Evolutionary conservation across 2,113 vertebrate species (phyloP).

Genomic region (Holacanthus passer): DNA sequence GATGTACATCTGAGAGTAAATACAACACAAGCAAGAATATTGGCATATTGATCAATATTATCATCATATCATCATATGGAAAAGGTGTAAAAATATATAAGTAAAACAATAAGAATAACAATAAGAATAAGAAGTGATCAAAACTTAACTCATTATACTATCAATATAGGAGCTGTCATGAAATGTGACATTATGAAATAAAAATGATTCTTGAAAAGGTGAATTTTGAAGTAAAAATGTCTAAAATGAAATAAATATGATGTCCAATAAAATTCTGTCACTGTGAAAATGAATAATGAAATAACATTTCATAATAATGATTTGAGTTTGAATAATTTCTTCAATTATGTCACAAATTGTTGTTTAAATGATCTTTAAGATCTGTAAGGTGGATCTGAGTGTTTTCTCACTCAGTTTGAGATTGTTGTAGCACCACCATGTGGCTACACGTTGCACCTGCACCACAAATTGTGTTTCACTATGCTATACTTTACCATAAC

Average conservation of each 20-base stretch:
- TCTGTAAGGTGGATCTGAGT: background rate
- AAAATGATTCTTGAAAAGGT: too few species aligned
- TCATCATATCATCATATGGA: too few species aligned
- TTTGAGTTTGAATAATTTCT: too few species aligned
- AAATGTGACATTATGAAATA: background rate
- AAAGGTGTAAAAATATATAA: too few species aligned
- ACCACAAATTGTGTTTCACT: background rate
- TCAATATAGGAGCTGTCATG: background rate
- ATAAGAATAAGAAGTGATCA: too few species aligned
- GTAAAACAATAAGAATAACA: too few species aligned
- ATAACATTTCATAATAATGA: background rate
- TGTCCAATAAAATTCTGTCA: background rate
- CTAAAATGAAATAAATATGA: too few species aligned
- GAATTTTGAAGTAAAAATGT: background rate
- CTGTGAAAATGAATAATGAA: background rate
- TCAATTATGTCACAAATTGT: too few species aligned
- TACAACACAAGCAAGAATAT: too few species aligned
- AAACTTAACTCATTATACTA: too few species aligned
- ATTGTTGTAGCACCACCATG: conserved; percentile 11
- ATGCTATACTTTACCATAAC: background rate
- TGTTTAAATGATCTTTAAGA: background rate
- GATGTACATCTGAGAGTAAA: too few species aligned
- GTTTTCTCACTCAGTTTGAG: background rate
- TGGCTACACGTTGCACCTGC: conserved; percentile 17
- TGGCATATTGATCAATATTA: background rate